phyloP scores from a whole-genome alignment of 2,797 vertebrate species.

The Oreonectes daqikongensis region DNA sequence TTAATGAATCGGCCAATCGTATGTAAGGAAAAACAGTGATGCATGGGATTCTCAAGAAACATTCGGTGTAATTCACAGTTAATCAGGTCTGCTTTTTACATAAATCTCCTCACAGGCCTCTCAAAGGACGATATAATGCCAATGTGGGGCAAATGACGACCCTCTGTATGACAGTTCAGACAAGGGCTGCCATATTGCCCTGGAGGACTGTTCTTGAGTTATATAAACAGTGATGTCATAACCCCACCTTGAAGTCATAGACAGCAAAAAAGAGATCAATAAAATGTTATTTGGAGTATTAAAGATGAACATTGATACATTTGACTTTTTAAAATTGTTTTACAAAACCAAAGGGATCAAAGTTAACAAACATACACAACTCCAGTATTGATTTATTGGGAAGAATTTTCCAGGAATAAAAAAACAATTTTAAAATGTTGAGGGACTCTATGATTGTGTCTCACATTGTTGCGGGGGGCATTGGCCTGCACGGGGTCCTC shows the following conservation, averaged over 20 bases:
- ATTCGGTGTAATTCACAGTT: neutral
- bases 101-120: neutral
- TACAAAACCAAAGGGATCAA: too few species aligned
- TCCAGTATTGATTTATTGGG: too few species aligned
- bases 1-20: conserved; percentile 45
- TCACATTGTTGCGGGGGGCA: conserved; percentile 90
- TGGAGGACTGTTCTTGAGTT: conserved; percentile 34
- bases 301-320: neutral
- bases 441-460: too few species aligned
- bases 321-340: too few species aligned
- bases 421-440: too few species aligned
- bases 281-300: neutral
- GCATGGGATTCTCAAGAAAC: conserved; percentile 5
- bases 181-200: conserved; percentile 25
- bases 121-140: neutral
- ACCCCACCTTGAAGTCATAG: too few species aligned
- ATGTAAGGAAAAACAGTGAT: neutral
- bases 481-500: conserved; percentile 91
- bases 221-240: conserved; percentile 34
- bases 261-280: neutral
- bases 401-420: too few species aligned
- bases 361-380: too few species aligned
- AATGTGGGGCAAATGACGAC: conserved; percentile 20
- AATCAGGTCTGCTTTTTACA: neutral
- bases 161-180: conserved; percentile 27